Conservation (phyloP, 2,888 invertebrate species). For the Agrilus biguttatus region DNA sequence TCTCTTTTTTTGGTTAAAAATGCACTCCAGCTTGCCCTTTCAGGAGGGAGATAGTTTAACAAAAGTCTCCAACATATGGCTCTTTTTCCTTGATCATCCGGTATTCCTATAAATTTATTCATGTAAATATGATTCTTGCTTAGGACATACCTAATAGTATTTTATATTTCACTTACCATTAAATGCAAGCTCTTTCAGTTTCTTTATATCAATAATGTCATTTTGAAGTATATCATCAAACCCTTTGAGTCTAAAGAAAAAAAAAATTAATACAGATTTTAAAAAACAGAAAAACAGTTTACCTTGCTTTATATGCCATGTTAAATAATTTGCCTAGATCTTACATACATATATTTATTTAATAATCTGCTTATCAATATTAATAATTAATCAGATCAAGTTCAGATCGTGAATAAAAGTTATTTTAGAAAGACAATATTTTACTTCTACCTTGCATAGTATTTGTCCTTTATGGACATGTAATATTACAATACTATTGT, state of each 20-base stretch:
- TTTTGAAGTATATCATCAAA: conserved; percentile 58
- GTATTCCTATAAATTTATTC: conserved; percentile 52
- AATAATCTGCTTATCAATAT: too few relatives aligned
- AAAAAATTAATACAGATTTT: conserved; percentile 5
- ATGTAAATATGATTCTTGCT: conserved; percentile 1
- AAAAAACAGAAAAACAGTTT: conserved; percentile 6
- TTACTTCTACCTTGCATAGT: too few relatives aligned
- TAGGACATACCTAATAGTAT: conserved; percentile 2
- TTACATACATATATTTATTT: too few relatives aligned
- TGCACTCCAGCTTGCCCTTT: conserved; percentile 50
- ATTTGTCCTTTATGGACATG: too few relatives aligned
- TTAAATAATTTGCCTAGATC: too few relatives aligned
- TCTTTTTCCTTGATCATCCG: conserved; percentile 71
- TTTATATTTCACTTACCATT: conserved; percentile 43
- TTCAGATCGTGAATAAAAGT: too few relatives aligned
- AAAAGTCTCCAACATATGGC: conserved; percentile 81
- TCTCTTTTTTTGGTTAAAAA: conserved; percentile 60
- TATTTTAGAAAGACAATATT: too few relatives aligned
- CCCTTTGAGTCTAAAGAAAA: conserved; percentile 55
- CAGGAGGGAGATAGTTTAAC: conserved; percentile 68
- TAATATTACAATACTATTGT: too few relatives aligned
- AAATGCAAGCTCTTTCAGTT: conserved; percentile 58
- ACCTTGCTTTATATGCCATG: conserved; percentile 30
- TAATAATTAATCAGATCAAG: too few relatives aligned
- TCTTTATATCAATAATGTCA: conserved; percentile 55